Base-by-base conservation (phyloP, 2,113 vertebrate genomes). In the Aleadryas rufinucha region DNA sequence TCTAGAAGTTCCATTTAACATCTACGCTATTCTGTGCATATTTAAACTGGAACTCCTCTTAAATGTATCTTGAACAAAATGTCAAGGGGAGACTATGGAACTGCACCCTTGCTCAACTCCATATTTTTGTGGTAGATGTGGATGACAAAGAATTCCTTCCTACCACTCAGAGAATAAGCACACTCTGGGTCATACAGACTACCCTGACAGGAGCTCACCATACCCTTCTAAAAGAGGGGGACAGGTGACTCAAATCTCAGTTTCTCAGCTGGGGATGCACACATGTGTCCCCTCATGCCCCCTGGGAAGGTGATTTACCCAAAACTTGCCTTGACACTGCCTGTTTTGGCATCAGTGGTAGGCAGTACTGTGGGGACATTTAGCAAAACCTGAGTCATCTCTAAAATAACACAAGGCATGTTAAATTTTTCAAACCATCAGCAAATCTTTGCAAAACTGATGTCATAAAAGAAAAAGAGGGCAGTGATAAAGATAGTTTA, bases 21-120 rank as follows among this genome's bases (percentile, higher is more conserved):
- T 28, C 39, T 21, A 15, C 0, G 0, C 19, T 50, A 37, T 31
- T 16, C 59, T 19, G 1, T 37, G 5, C 41, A 26, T 69, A 76
- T 44, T 84, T 78, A 78, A 84, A 88, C 13, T 47, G 21, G n/a
- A 90, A 86, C 8, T 84, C 42, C 16, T 41, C 24, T 70, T 84
- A 81, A 74, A 54, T 27, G 14, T 19, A 3, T 23, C 75, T 30
- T 69, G 23, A 86, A 53, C 19, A 84, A 83, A 84, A 90, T 10
- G n/a, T 45, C 0, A 4, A 81, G 52, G 44, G 13, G 39, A 68
- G 30, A 30, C 20, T 59, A 3, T 16, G 39, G 27, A 88, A 54
- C 21, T 44, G 22, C 16, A 21, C 10, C 44, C 20, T 35, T 1
- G 1, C 52, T 64, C 41, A 70, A 22, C 16, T 60, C 59, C 45